phyloP scores from a whole-genome alignment of 2,113 vertebrate species.

The Malurus alboscapulatus region DNA sequence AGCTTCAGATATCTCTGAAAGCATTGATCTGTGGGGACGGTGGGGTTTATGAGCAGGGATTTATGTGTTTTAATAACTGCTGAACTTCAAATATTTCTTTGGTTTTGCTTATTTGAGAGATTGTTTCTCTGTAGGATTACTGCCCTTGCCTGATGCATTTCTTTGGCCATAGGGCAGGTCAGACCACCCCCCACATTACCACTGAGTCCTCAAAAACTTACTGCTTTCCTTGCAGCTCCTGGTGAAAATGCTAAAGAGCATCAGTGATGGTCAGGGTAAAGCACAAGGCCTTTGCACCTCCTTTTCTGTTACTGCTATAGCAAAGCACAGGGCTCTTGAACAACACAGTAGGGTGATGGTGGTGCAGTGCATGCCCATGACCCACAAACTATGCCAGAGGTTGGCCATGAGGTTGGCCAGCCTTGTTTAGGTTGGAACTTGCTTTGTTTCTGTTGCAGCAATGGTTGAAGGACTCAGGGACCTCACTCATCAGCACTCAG shows the following conservation, averaged over 20 bases:
- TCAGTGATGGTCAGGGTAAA: background rate
- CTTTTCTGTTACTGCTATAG: background rate
- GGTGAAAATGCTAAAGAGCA: background rate
- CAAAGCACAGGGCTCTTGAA: background rate
- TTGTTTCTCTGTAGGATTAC: background rate
- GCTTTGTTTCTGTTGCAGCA: background rate
- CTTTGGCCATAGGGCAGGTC: background rate
- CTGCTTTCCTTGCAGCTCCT: background rate
- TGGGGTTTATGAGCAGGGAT: background rate
- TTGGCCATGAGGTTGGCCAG: accelerated
- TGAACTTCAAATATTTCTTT: background rate
- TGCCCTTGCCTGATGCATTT: accelerated
- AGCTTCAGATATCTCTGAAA: background rate
- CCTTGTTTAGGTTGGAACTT: background rate
- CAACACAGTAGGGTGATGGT: background rate
- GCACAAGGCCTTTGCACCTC: background rate
- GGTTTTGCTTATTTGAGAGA: background rate
- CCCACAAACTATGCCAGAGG: accelerated
- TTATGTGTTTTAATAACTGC: background rate
- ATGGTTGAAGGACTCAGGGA: accelerated
- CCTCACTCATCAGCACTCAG: accelerated
- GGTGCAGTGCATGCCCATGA: background rate
- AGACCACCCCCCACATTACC: background rate
- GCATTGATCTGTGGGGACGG: background rate
- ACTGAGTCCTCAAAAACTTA: accelerated